Evolutionary conservation across 1,140 invertebrate species (phyloP).

Genomic region (Drosophila bocki): DNA sequence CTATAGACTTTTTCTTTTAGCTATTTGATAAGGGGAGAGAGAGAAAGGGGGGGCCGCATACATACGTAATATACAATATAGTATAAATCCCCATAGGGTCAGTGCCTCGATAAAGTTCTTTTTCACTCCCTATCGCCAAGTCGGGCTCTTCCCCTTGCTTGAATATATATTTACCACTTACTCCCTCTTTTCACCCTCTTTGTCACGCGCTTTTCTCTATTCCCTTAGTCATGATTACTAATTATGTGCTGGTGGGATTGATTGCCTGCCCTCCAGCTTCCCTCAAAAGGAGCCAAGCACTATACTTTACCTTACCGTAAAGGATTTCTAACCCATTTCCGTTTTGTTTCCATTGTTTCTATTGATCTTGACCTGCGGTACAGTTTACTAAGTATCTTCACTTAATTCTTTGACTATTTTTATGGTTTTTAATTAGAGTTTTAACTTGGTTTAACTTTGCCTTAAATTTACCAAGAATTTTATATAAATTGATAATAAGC

Average conservation of each 20-base stretch:
- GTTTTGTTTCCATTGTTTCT: not conserved
- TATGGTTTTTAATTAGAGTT: too few relatives aligned
- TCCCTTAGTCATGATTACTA: constrained; percentile 42
- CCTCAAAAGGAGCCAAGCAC: not conserved
- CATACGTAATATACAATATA: constrained; percentile 30
- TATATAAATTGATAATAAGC: too few relatives aligned
- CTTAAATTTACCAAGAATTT: too few relatives aligned
- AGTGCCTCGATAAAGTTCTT: constrained; percentile 61
- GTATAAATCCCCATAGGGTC: constrained; percentile 44
- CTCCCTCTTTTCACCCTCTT: not conserved
- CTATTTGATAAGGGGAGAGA: constrained; percentile 48
- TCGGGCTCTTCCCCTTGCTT: not conserved
- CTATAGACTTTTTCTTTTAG: constrained; percentile 30
- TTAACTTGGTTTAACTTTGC: too few relatives aligned
- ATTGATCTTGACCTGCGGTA: too few relatives aligned
- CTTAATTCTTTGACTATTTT: too few relatives aligned
- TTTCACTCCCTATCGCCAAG: constrained; percentile 12
- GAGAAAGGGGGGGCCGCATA: not conserved
- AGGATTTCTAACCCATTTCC: not conserved
- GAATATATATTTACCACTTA: not conserved
- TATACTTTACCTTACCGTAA: not conserved
- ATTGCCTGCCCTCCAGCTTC: constrained; percentile 9
- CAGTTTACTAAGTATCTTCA: too few relatives aligned
- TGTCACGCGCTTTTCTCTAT: constrained; percentile 24
- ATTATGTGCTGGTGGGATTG: constrained; percentile 36